A percentile compares a stretch with the other conserved stretches of the same genome.
Evolutionary conservation across 2,888 invertebrate species (phyloP).

Genomic region (Drosophila peninsularis): DNA sequence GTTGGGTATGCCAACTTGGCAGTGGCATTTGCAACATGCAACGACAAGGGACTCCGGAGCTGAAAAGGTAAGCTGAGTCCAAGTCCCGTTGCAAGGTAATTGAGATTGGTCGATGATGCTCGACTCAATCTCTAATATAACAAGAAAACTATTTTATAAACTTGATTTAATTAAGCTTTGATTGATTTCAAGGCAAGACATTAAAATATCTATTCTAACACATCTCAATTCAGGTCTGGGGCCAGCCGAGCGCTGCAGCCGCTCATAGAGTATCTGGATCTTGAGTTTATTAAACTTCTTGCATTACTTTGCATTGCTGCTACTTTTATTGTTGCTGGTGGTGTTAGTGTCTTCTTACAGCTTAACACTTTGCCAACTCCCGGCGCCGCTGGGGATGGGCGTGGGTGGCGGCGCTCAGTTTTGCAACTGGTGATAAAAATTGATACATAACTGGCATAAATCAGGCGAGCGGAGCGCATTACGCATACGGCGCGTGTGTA

Average conservation of each 20-base stretch:
- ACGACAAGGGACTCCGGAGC: constrained; percentile 5
- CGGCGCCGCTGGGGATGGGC: neutral
- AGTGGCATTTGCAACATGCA: constrained; percentile 15
- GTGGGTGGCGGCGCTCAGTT: constrained; percentile 48
- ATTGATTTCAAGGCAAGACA: neutral
- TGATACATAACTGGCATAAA: constrained; percentile 84
- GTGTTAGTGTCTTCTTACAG: constrained; percentile 72
- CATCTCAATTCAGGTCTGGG: no score
- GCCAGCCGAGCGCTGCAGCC: neutral
- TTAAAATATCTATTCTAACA: no score
- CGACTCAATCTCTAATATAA: neutral
- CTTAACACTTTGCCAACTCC: constrained; percentile 70
- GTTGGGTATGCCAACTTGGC: constrained; percentile 14
- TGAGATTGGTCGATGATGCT: neutral
- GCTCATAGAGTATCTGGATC: constrained; percentile 10
- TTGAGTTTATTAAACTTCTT: neutral
- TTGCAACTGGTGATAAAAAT: constrained; percentile 83
- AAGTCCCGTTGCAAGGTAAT: no score
- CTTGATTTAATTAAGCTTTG: no score
- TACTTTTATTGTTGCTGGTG: constrained; percentile 23
- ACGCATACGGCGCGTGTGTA: constrained; percentile 65
- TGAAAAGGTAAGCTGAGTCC: neutral
- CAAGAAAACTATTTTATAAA: no score
- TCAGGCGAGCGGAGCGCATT: constrained; percentile 73
- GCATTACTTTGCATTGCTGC: constrained; percentile 10